Conservation (phyloP, 2,113 vertebrate genomes). For the Indri indri region DNA sequence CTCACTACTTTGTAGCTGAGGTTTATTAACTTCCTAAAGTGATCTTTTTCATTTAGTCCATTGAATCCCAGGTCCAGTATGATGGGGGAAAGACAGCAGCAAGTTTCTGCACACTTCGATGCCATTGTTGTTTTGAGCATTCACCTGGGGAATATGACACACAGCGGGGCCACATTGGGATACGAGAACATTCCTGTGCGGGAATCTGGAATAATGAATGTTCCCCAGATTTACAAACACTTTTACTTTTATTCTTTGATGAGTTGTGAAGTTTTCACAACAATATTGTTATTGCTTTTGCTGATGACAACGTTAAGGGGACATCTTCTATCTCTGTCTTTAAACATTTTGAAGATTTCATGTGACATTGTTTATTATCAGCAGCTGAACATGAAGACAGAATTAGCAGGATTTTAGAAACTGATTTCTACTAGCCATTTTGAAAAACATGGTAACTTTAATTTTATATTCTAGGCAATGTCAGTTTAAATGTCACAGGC, state of each 20-base stretch:
- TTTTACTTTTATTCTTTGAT: constrained; percentile 61
- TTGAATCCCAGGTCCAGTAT: background rate
- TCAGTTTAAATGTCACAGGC: background rate
- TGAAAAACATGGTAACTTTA: background rate
- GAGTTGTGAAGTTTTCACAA: constrained; percentile 43
- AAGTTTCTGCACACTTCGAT: background rate
- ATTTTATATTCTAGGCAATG: background rate
- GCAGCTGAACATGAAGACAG: background rate
- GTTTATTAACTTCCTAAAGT: background rate
- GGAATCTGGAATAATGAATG: constrained; percentile 14
- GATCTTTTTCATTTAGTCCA: background rate
- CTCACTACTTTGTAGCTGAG: background rate
- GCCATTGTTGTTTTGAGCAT: background rate
- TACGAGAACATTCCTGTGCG: constrained; percentile 52
- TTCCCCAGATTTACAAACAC: constrained; percentile 67
- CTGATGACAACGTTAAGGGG: background rate
- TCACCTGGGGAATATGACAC: background rate
- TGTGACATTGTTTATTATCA: constrained; percentile 31
- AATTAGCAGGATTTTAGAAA: constrained; percentile 52
- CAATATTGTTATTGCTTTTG: constrained; percentile 52
- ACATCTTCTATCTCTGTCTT: constrained; percentile 17
- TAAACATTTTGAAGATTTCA: constrained; percentile 35
- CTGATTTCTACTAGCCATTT: constrained; percentile 19
- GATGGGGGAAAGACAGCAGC: background rate
- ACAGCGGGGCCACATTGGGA: background rate